Evolutionary conservation across 2,113 vertebrate species (phyloP), one percentile per base, ranked within the genome.

Genomic region (Aramus guarauna): DNA sequence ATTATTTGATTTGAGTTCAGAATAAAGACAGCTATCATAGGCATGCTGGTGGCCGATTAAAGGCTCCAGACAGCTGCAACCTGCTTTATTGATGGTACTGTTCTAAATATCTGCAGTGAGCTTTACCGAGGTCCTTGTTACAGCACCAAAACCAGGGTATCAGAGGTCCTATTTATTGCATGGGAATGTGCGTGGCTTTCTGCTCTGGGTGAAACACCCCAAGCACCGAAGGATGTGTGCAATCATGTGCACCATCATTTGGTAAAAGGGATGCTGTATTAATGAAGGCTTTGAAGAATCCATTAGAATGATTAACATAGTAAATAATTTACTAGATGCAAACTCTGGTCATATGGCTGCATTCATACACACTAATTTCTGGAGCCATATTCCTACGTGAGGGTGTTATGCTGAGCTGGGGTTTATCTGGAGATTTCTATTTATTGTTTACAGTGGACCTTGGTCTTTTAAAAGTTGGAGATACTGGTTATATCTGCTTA

Each of bases 261-360:
- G 77, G 12, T 81, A 43, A 94, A 87, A 93, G 53, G 48, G 43
- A 78, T 55, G 62, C 1, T 78, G 76, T 72, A 91, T 88, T 92
- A 89, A 94, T 43, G 73, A 95, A 86, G 68, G 72, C 77, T 95
- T 77, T 79, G 87, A 85, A 72, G 91, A 85, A 84, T 64, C 69
- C 58, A 85, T 87, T 91, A 75, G 47, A 60, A 68, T 63, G 15
- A 93, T 87, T 89, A 92, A 96, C 68, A 64, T 3, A 87, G 84
- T 95, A 91, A 96, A 90, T 92, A 68, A 96, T 90, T 85, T 68
- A 93, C 81, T 85, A 10, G 48, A 82, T 82, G 87, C 52, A 79
- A 87, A 76, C 19, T 37, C 68, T 41, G 52, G 26, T 80, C 62
- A 20, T 26, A 72, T 20, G 58, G 81, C 62, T 76, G 52, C 81